A percentile compares a stretch with the other conserved stretches of the same genome.
These are phyloP conservation scores for Beris chalybata DNA, from an alignment of 2,888 invertebrate species.

Conservation along the genomic window DNA sequence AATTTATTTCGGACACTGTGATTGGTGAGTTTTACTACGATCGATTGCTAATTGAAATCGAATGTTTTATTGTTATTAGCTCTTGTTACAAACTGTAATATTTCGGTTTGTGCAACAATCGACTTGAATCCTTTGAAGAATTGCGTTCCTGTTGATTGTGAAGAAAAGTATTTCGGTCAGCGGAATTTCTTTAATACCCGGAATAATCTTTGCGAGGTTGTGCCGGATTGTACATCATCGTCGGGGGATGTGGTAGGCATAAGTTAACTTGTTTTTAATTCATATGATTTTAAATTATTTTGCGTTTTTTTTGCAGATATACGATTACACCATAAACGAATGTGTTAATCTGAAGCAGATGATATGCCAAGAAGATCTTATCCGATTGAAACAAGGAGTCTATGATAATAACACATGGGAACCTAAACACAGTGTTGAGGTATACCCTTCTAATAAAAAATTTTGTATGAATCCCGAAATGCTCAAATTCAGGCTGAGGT, in stretches of 20 bases:
- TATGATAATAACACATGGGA: conserved; percentile 39
- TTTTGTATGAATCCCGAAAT: no score
- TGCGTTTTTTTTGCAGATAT: conserved; percentile 32
- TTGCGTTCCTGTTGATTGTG: conserved; percentile 60
- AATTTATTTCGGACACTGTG: conserved; percentile 4
- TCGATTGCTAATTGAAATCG: no score
- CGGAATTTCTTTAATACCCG: conserved; percentile 57
- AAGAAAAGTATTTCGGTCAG: conserved; percentile 60
- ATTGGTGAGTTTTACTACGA: neutral
- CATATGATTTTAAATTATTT: no score
- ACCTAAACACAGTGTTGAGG: conserved; percentile 20
- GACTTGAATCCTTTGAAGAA: conserved; percentile 58
- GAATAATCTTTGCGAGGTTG: conserved; percentile 46
- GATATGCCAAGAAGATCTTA: conserved; percentile 36
- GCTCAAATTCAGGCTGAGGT: no score
- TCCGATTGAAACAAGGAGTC: conserved; percentile 36
- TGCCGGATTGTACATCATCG: conserved; percentile 37
- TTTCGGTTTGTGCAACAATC: conserved; percentile 46
- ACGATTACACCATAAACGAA: conserved; percentile 41
- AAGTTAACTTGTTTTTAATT: no score
- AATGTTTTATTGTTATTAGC: neutral
- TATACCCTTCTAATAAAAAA: neutral
- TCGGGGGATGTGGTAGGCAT: conserved; percentile 19
- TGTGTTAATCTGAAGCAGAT: conserved; percentile 36
- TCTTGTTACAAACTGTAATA: neutral